phyloP scores from a whole-genome alignment of 2,888 invertebrate species.

The Caenorhabditis sulstoni region DNA sequence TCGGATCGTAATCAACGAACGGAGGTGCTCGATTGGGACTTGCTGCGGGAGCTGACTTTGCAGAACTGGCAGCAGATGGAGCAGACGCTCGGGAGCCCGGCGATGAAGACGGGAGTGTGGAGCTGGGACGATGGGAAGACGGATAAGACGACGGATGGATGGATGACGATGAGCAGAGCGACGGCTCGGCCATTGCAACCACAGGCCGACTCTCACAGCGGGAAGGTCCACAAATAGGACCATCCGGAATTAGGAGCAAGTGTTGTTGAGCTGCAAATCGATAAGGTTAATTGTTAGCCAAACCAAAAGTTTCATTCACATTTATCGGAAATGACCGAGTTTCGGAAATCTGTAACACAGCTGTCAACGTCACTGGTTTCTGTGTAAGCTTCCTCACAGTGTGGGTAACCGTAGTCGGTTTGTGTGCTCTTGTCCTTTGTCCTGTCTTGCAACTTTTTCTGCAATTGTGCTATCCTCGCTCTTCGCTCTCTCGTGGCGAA shows the following conservation, averaged over 20 bases:
- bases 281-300: neutral
- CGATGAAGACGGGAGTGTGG: constrained; percentile 52
- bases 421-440: constrained; percentile 67
- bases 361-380: constrained; percentile 70
- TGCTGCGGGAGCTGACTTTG: constrained; percentile 61
- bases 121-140: constrained; percentile 47
- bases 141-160: constrained; percentile 43
- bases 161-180: constrained; percentile 50
- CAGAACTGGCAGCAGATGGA: constrained; percentile 56
- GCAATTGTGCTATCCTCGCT: constrained; percentile 66
- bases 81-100: constrained; percentile 41
- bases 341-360: constrained; percentile 57
- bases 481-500: constrained; percentile 55
- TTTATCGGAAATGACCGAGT: constrained; percentile 59
- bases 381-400: constrained; percentile 65
- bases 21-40: constrained; percentile 59
- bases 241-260: constrained; percentile 62
- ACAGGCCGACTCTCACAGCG: constrained; percentile 67
- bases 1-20: constrained; percentile 69
- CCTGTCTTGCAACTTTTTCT: constrained; percentile 58
- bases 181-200: constrained; percentile 60
- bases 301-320: constrained; percentile 26
- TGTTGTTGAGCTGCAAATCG: constrained; percentile 47
- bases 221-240: constrained; percentile 65
- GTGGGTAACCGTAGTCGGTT: constrained; percentile 61